These are phyloP conservation scores for Nasonia giraulti DNA, from an alignment of 1,140 invertebrate species.

Conservation along the genomic window DNA sequence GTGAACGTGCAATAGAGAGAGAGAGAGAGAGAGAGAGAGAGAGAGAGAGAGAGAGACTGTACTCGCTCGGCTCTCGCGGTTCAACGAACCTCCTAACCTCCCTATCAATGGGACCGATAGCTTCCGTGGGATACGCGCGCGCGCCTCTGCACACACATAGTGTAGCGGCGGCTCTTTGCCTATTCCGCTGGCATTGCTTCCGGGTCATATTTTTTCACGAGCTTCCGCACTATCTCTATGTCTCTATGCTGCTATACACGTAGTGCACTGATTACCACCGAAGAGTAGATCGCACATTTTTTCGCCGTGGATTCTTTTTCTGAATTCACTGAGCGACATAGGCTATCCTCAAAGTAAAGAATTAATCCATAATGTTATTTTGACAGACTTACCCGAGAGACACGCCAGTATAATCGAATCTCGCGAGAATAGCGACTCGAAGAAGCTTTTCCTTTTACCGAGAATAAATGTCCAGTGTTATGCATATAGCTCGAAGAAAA, in stretches of 20 bases:
- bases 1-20: constrained; percentile 28
- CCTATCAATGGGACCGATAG: constrained; percentile 45
- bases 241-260: neutral
- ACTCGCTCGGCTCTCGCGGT: constrained; percentile 27
- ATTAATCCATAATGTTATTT: too few relatives aligned
- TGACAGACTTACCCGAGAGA: too few relatives aligned
- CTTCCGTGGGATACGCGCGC: constrained; percentile 41
- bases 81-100: constrained; percentile 44
- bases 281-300: neutral
- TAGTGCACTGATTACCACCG: too few relatives aligned
- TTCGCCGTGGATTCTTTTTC: neutral
- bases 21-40: neutral
- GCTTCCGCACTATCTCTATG: constrained; percentile 20
- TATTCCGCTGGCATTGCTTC: constrained; percentile 41
- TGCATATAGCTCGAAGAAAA: neutral
- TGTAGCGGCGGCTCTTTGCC: constrained; percentile 14
- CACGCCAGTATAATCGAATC: too few relatives aligned
- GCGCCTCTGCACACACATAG: neutral
- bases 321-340: neutral
- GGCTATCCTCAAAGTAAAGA: too few relatives aligned
- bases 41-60: neutral
- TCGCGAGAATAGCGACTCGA: too few relatives aligned
- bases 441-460: neutral
- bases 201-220: constrained; percentile 46
- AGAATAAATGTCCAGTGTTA: neutral